Base-by-base conservation (phyloP, 2,113 vertebrate genomes). In the Podarcis cretensis region DNA sequence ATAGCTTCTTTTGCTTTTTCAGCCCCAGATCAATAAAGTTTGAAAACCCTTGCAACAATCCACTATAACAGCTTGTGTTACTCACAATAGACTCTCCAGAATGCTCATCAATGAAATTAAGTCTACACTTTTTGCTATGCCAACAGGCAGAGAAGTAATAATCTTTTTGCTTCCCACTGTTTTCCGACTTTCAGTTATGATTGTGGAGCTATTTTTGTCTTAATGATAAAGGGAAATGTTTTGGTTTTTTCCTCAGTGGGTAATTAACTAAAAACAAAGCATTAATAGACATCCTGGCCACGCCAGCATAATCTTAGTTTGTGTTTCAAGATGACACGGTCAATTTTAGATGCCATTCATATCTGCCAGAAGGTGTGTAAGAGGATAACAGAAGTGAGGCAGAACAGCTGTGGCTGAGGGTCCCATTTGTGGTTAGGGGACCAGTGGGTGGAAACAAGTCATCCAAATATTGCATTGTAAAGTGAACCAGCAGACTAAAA, bases 231-330 rank as follows among this genome's bases (percentile, higher is more conserved):
- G 91, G 77, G 71, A 86, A 89, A 79, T 91, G 27, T 80, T 89
- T 48, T 10, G 43, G 8, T 48, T 84, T 77, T 81, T 91, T 93
- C 92, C 63, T 87, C 80, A 32, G 57, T 89, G 59, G 83, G 66
- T 59, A 87, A 66, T 79, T 83, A 30, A 18, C 87, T 77, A 89
- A 68, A 89, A 92, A 66, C 89, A 81, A 91, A 91, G 63, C 14
- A 18, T 81, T 86, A 59, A 73, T 23, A 89, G 73, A 21, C 0
- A 0, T 85, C n/a, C 82, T 54, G 27, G 83, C 54, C 37, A 76
- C 54, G 57, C 59, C 30, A 63, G 48, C 30, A 32, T 73, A 3
- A 84, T 95, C 94, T 92, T 77, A 40, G 86, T 91, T 93, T 89
- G 16, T 90, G 73, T 83, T 81, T 87, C n/a, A 66, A 81, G 74